These are phyloP conservation scores for Neodontobutis hainanensis DNA, from an alignment of 2,113 vertebrate species.

Conservation along the genomic window DNA sequence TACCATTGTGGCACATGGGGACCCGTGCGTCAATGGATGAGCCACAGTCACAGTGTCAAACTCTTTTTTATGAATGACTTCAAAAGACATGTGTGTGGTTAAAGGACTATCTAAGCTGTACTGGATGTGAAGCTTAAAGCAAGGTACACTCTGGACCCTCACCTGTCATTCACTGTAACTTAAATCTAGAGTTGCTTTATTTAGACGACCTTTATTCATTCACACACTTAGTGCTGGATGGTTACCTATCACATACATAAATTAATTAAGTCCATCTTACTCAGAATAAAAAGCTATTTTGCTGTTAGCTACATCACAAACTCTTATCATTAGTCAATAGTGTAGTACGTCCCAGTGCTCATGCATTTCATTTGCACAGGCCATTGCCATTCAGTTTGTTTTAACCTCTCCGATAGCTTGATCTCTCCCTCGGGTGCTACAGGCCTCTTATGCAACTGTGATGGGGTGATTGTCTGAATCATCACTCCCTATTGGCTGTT, in stretches of 20 bases:
- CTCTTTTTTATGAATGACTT: too few relatives aligned
- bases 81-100: too few relatives aligned
- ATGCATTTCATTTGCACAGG: slow-evolving; percentile 21
- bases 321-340: neutral
- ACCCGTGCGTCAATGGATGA: neutral
- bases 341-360: slow-evolving; percentile 2
- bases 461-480: slow-evolving; percentile 61
- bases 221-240: too few relatives aligned
- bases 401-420: slow-evolving; percentile 59
- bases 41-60: too few relatives aligned
- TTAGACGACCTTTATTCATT: too few relatives aligned
- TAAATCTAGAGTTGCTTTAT: too few relatives aligned
- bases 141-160: too few relatives aligned
- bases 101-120: too few relatives aligned
- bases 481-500: slow-evolving; percentile 62
- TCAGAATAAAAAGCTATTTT: neutral
- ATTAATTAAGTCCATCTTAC: too few relatives aligned
- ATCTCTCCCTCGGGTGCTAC: slow-evolving; percentile 54
- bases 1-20: slow-evolving; percentile 29
- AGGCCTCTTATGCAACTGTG: slow-evolving; percentile 68
- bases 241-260: too few relatives aligned
- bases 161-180: too few relatives aligned
- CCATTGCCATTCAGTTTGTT: slow-evolving; percentile 46
- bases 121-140: too few relatives aligned
- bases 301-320: neutral